Percentiles rank a stretch among this genome's conserved stretches.
phyloP scores from a whole-genome alignment of 2,888 invertebrate genomes.

The Megaustenia siamemsis region DNA sequence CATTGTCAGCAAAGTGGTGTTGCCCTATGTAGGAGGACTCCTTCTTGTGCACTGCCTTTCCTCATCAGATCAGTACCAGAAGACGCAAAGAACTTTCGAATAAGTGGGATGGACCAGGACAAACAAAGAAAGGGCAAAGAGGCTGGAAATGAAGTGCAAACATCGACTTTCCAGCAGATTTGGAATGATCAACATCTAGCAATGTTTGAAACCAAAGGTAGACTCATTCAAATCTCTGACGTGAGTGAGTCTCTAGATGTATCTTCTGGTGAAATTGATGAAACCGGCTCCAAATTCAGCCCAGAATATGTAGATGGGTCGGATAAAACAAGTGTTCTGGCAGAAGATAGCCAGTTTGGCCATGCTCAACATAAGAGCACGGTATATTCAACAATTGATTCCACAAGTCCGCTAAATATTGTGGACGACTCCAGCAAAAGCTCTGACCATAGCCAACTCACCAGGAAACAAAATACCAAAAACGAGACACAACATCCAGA shows the following conservation, averaged over 20 bases:
- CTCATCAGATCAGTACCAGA: slow-evolving; percentile 13
- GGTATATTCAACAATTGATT: not conserved
- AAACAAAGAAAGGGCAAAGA: not conserved
- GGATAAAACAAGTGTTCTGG: not conserved
- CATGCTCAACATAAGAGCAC: too few species aligned
- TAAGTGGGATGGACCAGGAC: not conserved
- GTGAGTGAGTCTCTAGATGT: not conserved
- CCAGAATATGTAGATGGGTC: not conserved
- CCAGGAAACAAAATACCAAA: not conserved
- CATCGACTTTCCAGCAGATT: too few species aligned
- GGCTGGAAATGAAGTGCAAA: not conserved
- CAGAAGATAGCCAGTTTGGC: not conserved
- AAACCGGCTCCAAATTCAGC: not conserved
- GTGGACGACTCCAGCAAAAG: not conserved
- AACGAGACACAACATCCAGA: not conserved
- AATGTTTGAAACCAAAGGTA: too few species aligned
- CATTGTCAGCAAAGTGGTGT: slow-evolving; percentile 50
- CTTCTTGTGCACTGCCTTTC: slow-evolving; percentile 33
- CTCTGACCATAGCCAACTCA: not conserved
- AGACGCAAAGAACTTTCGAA: not conserved
- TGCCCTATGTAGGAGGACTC: slow-evolving; percentile 38
- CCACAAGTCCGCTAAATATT: not conserved
- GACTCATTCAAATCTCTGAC: too few species aligned
- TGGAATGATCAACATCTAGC: too few species aligned
- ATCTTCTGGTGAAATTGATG: not conserved